Evolutionary conservation across 2,797 vertebrate genomes (phyloP).

Genomic region (Choloepus didactylus): DNA sequence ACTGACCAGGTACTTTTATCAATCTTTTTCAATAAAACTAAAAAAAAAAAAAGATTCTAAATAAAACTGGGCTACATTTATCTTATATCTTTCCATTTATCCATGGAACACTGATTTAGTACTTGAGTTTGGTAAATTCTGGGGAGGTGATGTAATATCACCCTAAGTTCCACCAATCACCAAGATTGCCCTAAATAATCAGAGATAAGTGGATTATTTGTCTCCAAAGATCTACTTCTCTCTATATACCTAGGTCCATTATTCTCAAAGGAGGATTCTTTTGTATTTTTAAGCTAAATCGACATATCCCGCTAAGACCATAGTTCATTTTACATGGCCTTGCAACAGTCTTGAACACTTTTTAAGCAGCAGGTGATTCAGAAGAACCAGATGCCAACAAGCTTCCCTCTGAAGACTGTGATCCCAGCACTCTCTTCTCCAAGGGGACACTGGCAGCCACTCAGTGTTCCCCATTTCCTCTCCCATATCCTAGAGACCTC

Average conservation of each 20-base stretch:
- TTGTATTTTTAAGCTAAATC: neutral
- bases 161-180: neutral
- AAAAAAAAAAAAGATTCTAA: conserved; percentile 30
- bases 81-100: neutral
- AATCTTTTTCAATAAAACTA: conserved; percentile 47
- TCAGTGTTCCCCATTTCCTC: neutral
- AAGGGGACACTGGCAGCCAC: neutral
- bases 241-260: neutral
- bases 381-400: conserved; percentile 51
- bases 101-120: neutral
- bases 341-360: conserved; percentile 61
- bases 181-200: neutral
- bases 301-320: conserved; percentile 61
- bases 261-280: neutral
- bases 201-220: conserved; percentile 35
- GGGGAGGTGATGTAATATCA: neutral
- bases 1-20: neutral
- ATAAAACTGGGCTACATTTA: conserved; percentile 20
- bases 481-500: neutral
- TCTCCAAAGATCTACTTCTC: neutral
- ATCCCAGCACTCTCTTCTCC: neutral
- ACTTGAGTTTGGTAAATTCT: neutral
- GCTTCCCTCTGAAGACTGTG: neutral
- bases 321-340: conserved; percentile 63
- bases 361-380: conserved; percentile 60